phyloP scores from a whole-genome alignment of 1,140 invertebrate genomes.

The Sweltsa coloradensis region DNA sequence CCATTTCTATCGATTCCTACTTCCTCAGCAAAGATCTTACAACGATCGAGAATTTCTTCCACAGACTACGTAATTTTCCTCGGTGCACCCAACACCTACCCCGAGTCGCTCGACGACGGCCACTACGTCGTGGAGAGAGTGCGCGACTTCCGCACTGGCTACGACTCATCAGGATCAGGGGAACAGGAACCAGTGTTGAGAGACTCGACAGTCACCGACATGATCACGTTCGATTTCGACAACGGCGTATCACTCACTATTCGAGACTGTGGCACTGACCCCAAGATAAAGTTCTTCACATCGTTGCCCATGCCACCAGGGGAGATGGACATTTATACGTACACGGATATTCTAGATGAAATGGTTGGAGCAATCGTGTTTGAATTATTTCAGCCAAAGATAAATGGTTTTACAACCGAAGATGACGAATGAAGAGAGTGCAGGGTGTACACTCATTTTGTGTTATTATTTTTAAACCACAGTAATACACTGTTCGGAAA shows the following conservation, averaged over 20 bases:
- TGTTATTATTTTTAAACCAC: too few species aligned
- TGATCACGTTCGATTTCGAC: constrained; percentile 92
- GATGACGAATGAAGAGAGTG: too few species aligned
- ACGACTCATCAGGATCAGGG: constrained; percentile 60
- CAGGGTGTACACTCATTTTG: too few species aligned
- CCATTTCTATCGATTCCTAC: constrained; percentile 78
- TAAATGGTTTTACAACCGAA: too few species aligned
- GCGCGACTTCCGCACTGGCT: constrained; percentile 82
- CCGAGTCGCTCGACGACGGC: constrained; percentile 49
- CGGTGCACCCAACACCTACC: too few species aligned
- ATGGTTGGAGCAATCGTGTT: too few species aligned
- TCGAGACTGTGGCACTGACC: constrained; percentile 95
- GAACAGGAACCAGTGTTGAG: constrained; percentile 67
- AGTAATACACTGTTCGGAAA: too few species aligned
- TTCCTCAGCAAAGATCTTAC: constrained; percentile 69
- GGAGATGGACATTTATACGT: too few species aligned
- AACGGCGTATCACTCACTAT: constrained; percentile 81
- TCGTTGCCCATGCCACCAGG: constrained; percentile 66
- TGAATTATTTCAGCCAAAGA: too few species aligned
- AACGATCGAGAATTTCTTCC: constrained; percentile 66
- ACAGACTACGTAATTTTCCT: constrained; percentile 68
- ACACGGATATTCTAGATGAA: too few species aligned
- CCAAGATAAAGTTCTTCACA: constrained; percentile 96
- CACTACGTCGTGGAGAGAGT: constrained; percentile 60
- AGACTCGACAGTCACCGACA: constrained; percentile 61